These are phyloP conservation scores for Sprattus sprattus DNA, from an alignment of 2,113 vertebrate genomes.

Conservation along the genomic window DNA sequence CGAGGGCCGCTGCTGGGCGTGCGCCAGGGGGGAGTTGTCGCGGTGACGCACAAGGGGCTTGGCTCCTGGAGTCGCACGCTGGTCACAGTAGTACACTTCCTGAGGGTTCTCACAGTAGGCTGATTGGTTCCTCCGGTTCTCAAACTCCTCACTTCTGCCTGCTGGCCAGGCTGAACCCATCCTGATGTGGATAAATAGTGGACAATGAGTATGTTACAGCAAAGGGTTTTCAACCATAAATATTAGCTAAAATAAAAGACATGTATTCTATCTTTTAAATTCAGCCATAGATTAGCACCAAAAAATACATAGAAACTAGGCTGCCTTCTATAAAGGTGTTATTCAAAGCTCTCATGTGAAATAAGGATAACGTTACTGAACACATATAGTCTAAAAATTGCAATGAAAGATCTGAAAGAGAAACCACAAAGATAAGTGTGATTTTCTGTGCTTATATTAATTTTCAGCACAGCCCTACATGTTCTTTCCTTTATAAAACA, in stretches of 20 bases:
- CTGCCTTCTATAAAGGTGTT: no score
- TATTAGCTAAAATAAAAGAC: background rate
- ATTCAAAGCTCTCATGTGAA: background rate
- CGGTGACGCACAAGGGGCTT: slow-evolving; percentile 29
- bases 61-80: background rate
- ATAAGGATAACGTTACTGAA: background rate
- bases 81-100: background rate
- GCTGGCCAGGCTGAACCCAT: slow-evolving; percentile 46
- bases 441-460: background rate
- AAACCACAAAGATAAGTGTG: background rate
- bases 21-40: slow-evolving; percentile 52
- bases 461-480: background rate
- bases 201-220: background rate
- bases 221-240: background rate
- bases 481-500: background rate
- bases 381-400: background rate
- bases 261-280: no score
- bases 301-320: no score
- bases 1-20: slow-evolving; percentile 61
- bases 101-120: background rate
- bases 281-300: no score
- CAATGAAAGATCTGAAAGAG: background rate
- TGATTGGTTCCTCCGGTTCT: slow-evolving; percentile 67
- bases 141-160: slow-evolving; percentile 68
- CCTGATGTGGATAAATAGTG: slow-evolving; percentile 44